Conservation (phyloP, 92 coral and sea anemone genomes). For the Zoanthus sansibaricus region DNA sequence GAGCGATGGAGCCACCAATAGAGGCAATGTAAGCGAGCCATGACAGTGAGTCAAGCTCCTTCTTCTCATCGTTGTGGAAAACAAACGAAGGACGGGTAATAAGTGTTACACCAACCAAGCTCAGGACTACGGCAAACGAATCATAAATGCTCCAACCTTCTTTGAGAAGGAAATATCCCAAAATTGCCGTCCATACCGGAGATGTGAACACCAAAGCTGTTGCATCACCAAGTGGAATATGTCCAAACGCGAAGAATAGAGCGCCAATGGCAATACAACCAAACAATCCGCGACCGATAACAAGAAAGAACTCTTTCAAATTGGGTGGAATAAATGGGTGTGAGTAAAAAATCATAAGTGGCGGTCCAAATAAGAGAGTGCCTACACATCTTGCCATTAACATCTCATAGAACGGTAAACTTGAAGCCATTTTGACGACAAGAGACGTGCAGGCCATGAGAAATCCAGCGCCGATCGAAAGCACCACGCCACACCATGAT, state of each 20-base stretch:
- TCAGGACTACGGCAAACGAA: conserved; percentile 41
- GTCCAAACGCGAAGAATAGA: conserved; percentile 49
- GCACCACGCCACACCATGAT: conserved; percentile 23
- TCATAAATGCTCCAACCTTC: conserved; percentile 59
- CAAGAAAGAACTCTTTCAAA: conserved; percentile 11
- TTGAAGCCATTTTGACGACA: conserved; percentile 10
- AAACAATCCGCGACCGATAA: conserved; percentile 41
- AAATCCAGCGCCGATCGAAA: conserved; percentile 10
- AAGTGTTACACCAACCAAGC: conserved; percentile 49
- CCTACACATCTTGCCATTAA: conserved; percentile 39
- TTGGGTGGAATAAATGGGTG: conserved; percentile 26
- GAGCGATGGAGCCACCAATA: neutral
- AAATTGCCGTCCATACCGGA: conserved; percentile 57
- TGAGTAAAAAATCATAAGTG: conserved; percentile 25
- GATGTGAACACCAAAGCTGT: conserved; percentile 54
- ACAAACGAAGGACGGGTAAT: conserved; percentile 53
- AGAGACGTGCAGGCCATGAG: conserved; percentile 42
- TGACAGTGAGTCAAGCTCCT: neutral
- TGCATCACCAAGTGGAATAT: conserved; percentile 58
- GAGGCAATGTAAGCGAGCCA: neutral
- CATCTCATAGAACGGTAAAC: conserved; percentile 45
- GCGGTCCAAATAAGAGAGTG: conserved; percentile 40
- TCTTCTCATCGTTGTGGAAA: neutral
- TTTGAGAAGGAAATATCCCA: conserved; percentile 44
- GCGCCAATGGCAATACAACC: conserved; percentile 47